Evolutionary conservation across 2,888 invertebrate species (phyloP), one percentile per base, ranked within the genome.

Genomic region (Dysmachus trigonus): DNA sequence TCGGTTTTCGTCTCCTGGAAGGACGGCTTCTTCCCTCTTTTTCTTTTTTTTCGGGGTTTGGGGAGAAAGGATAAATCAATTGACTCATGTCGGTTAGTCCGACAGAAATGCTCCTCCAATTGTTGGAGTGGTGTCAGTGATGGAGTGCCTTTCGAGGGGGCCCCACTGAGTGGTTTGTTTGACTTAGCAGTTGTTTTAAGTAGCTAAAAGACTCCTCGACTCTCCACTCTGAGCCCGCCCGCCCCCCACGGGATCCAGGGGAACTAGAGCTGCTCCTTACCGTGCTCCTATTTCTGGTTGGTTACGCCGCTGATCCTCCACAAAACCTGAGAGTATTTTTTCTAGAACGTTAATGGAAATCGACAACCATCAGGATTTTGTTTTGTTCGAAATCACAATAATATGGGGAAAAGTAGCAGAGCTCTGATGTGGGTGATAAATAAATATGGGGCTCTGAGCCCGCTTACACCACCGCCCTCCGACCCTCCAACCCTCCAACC

Each of bases 1-100:
- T 53, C 15, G 35, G 62, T 71, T 38, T 71, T 71, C 82, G 71
- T 71, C 71, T 71, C 71, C 35, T 35, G 62, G 27, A 51, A 71
- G 82, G 71, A 81, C 51, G 79, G 53, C 10, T 81, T 81, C 47
- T 53, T 53, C 53, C 51, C 47, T 47, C n/a, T 47, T 47, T n/a
- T 47, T 38, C 6, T 38, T 41, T 41, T 47, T 47, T 47, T 47
- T 18, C 7, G 41, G 35, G 76, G n/a, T 47, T 47, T 47, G 8
- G 0, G 41, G 35, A 41, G n/a, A 81, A 71, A 30, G 72, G 83
- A 71, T 83, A 83, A 83, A 83, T 83, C 83, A 83, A 83, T 83
- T 83, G 83, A 83, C 83, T 83, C 83, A 83, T 72, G 72, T 83
- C 83, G 71, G 83, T 72, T 83, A 83, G 83, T 83, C 31, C 41